A percentile compares a stretch with the other conserved stretches of the same genome.
phyloP scores from a whole-genome alignment of 1,140 invertebrate genomes.

The Drosophila mojavensis region DNA sequence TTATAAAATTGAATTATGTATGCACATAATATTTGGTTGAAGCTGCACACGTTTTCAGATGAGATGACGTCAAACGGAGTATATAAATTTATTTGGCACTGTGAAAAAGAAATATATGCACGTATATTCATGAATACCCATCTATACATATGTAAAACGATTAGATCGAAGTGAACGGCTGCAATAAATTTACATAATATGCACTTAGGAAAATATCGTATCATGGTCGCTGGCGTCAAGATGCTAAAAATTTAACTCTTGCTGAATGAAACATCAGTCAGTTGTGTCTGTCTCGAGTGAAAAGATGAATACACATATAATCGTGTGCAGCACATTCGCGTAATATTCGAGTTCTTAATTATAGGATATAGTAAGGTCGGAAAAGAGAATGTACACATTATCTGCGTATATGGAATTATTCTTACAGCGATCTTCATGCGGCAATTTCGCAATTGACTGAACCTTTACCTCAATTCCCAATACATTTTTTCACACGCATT shows the following conservation, averaged over 20 bases:
- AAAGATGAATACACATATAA: conserved; percentile 1
- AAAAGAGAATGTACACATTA: no score
- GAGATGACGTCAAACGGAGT: conserved; percentile 3
- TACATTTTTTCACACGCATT: not conserved
- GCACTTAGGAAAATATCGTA: not conserved
- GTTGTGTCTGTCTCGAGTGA: conserved; percentile 26
- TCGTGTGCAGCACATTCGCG: not conserved
- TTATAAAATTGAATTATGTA: not conserved
- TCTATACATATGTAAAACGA: not conserved
- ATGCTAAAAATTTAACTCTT: not conserved
- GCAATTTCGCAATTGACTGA: not conserved
- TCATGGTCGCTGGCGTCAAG: not conserved
- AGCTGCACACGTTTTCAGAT: no score
- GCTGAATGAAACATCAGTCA: conserved; percentile 15
- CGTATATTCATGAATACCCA: not conserved
- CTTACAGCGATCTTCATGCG: not conserved
- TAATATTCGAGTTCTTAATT: not conserved
- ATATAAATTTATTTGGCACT: not conserved
- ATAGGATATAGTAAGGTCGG: not conserved
- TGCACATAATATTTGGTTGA: no score
- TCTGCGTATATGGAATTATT: not conserved
- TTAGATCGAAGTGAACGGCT: conserved; percentile 40
- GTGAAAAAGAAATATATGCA: not conserved
- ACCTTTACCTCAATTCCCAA: not conserved
- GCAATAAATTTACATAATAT: conserved; percentile 9